These are phyloP conservation scores for Drosophila paulistorum DNA, from an alignment of 1,140 invertebrate genomes.

Conservation along the genomic window DNA sequence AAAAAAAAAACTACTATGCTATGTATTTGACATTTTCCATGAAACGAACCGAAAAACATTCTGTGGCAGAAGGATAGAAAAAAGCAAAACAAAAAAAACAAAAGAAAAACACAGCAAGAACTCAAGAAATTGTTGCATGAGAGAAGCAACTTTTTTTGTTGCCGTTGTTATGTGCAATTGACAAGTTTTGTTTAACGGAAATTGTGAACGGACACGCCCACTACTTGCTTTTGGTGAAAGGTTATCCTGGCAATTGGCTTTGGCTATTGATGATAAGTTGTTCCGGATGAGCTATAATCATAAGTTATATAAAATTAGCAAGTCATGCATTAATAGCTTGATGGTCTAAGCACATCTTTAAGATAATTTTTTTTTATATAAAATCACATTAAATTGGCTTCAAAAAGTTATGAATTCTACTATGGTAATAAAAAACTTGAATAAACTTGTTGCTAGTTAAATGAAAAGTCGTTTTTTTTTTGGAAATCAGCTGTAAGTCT, in stretches of 20 bases:
- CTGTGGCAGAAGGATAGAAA: slow-evolving; percentile 2
- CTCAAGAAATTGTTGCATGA: slow-evolving; percentile 67
- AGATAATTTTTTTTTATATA: neutral
- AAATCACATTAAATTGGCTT: too few species aligned
- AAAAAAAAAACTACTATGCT: slow-evolving; percentile 43
- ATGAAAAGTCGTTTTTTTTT: too few species aligned
- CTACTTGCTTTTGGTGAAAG: slow-evolving; percentile 36
- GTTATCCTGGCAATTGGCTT: slow-evolving; percentile 48
- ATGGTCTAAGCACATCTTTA: neutral
- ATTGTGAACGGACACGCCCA: slow-evolving; percentile 33
- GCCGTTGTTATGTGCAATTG: slow-evolving; percentile 47
- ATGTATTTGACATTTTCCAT: slow-evolving; percentile 76
- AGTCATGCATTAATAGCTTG: neutral
- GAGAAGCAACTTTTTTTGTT: slow-evolving; percentile 43
- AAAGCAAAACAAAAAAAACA: slow-evolving; percentile 35
- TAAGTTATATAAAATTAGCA: slow-evolving; percentile 17
- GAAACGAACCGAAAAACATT: slow-evolving; percentile 28
- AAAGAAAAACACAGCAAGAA: neutral
- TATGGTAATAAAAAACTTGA: too few species aligned
- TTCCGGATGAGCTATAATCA: slow-evolving; percentile 18
- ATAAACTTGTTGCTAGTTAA: too few species aligned
- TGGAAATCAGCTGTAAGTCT: too few species aligned
- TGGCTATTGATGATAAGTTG: slow-evolving; percentile 21
- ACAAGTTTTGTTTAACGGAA: slow-evolving; percentile 63
- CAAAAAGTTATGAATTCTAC: too few species aligned